These are phyloP conservation scores for Athene noctua DNA, from an alignment of 2,113 vertebrate genomes.

Conservation along the genomic window DNA sequence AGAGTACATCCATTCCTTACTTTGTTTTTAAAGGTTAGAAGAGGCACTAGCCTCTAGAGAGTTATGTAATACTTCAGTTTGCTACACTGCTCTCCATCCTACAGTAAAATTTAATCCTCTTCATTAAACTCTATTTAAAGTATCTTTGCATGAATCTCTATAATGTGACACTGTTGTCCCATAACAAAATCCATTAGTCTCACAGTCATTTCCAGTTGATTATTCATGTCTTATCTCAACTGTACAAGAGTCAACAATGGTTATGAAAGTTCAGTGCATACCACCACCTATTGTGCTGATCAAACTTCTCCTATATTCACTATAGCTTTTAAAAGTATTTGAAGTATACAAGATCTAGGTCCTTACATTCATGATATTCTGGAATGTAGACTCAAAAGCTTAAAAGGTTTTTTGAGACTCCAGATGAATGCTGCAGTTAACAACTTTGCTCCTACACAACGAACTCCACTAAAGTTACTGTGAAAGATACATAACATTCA, in stretches of 20 bases:
- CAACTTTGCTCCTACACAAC: not conserved
- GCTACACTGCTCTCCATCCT: not conserved
- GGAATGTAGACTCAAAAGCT: not conserved
- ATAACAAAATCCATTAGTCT: not conserved
- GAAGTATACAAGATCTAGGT: not conserved
- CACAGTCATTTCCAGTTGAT: not conserved
- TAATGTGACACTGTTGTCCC: not conserved
- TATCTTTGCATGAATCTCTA: not conserved
- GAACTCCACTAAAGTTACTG: not conserved
- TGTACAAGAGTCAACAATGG: not conserved
- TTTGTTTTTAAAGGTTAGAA: not conserved
- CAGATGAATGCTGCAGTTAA: not conserved
- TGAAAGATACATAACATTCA: not conserved
- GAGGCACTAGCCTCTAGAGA: not conserved
- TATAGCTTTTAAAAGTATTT: not conserved
- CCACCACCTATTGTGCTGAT: not conserved
- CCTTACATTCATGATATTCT: not conserved
- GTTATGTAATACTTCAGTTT: not conserved
- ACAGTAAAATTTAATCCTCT: not conserved
- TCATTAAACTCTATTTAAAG: not conserved
- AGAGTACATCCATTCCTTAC: not conserved
- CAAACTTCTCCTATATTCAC: not conserved
- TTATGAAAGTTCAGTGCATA: not conserved
- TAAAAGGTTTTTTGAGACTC: not conserved
- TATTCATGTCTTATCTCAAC: not conserved